Conservation (phyloP, 2,113 vertebrate genomes). For the Spea bombifrons region DNA sequence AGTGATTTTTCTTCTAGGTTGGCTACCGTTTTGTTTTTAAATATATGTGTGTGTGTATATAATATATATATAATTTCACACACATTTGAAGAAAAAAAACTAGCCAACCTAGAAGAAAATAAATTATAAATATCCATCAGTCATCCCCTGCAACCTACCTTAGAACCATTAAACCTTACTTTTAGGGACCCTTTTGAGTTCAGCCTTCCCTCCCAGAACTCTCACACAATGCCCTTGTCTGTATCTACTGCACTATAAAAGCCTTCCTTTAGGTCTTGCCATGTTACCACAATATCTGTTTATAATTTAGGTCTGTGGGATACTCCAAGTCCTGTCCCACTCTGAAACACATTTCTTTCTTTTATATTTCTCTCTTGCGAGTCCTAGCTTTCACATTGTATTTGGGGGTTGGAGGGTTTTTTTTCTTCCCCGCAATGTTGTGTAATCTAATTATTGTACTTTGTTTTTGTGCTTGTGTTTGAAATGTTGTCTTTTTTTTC, state of each 20-base stretch:
- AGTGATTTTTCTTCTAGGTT: too few species aligned
- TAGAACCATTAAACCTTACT: too few species aligned
- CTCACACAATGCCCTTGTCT: neutral
- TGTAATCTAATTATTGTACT: constrained; percentile 10
- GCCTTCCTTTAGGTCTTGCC: constrained; percentile 19
- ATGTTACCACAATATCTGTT: constrained; percentile 13
- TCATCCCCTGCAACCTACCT: too few species aligned
- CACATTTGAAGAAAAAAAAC: too few species aligned
- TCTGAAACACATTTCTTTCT: neutral
- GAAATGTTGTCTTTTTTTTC: constrained; percentile 29
- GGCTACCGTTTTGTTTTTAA: too few species aligned
- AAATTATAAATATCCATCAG: too few species aligned
- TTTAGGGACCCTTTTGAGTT: neutral
- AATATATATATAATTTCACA: too few species aligned
- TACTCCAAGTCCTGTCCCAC: constrained; percentile 1
- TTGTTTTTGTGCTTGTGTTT: constrained; percentile 7
- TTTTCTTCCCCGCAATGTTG: constrained; percentile 22
- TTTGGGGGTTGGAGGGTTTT: constrained; percentile 20
- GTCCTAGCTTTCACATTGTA: constrained; percentile 13
- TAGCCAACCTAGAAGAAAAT: too few species aligned
- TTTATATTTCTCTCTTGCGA: neutral
- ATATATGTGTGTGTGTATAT: too few species aligned
- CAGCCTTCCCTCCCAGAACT: neutral
- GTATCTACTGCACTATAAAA: constrained; percentile 28
- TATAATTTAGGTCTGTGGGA: constrained; percentile 7